These are phyloP conservation scores for Oreochromis niloticus DNA, from an alignment of 2,113 vertebrate genomes.

Conservation along the genomic window DNA sequence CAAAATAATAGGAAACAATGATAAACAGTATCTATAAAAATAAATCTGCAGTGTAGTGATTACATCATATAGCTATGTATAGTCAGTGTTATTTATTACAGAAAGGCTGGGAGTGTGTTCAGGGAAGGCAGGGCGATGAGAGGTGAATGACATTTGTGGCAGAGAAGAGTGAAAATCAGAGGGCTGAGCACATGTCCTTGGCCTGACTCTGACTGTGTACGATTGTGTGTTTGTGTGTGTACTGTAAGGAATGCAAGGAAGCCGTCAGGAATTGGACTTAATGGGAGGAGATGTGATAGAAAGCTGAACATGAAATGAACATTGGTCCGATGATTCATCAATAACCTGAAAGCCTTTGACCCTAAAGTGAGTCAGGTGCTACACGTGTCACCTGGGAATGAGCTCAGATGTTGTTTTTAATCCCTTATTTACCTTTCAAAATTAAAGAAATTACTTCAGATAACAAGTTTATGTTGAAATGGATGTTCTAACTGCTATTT, in stretches of 20 bases:
- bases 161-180: neutral
- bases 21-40: neutral
- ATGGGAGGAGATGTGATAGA: neutral
- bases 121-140: slow-evolving; percentile 15
- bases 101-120: slow-evolving; percentile 29
- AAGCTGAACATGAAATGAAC: slow-evolving; percentile 8
- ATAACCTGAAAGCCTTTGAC: slow-evolving; percentile 6
- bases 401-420: neutral
- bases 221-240: neutral
- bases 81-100: slow-evolving; percentile 14
- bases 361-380: neutral
- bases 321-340: neutral
- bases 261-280: neutral
- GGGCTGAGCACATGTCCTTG: neutral
- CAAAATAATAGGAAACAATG: neutral
- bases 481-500: neutral
- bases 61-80: slow-evolving; percentile 12
- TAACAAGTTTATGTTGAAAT: neutral
- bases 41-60: neutral
- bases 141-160: neutral
- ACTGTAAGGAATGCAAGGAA: slow-evolving; percentile 26
- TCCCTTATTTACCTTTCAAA: neutral
- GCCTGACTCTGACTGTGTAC: neutral
- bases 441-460: neutral
- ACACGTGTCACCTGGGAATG: neutral